Base-by-base conservation (phyloP, 2,113 vertebrate species). In the Sylvilagus bachmani region DNA sequence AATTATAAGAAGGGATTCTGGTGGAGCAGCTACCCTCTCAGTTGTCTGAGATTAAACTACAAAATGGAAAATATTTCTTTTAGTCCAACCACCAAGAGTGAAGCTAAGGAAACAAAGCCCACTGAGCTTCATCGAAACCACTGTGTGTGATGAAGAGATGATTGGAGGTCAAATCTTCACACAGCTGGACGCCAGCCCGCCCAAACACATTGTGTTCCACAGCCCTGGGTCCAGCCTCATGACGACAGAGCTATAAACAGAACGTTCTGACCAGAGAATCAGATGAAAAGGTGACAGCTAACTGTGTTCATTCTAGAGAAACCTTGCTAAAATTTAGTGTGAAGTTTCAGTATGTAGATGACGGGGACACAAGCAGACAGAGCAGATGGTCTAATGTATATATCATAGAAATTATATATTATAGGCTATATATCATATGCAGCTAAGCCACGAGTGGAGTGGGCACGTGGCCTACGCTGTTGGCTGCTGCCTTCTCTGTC, bases 11-110 rank as follows among this genome's bases (percentile, higher is more conserved):
- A 82, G 29, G 51, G 19, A 89, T 0, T 21, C 93, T n/a, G 29
- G 3, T 80, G 31, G 67, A 69, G 33, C 6, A 77, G 6, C 16
- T 75, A 91, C 49, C 55, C 27, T 85, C 16, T 90, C 84, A 27
- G 61, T 4, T 90, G 19, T 29, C 38, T 67, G 36, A 7, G 44
- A 86, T 36, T 61, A 36, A 90, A 85, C n/a, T 75, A 38, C 44
- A 84, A 92, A 86, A 82, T 86, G 83, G 70, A 53, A 95, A 95
- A 73, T 53, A 24, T 85, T 49, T 13, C 58, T 88, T 96, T 96
- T 80, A 81, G 78, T 90, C 53, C 67, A 33, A 64, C 78, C 38
- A 6, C 36, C 27, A 44, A 2, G 10, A 36, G 55, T 64, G n/a
- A 61, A 55, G 25, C 16, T 82, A 36, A 93, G 86, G 70, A 70